phyloP scores from a whole-genome alignment of 2,113 vertebrate species.

The Upupa epops region DNA sequence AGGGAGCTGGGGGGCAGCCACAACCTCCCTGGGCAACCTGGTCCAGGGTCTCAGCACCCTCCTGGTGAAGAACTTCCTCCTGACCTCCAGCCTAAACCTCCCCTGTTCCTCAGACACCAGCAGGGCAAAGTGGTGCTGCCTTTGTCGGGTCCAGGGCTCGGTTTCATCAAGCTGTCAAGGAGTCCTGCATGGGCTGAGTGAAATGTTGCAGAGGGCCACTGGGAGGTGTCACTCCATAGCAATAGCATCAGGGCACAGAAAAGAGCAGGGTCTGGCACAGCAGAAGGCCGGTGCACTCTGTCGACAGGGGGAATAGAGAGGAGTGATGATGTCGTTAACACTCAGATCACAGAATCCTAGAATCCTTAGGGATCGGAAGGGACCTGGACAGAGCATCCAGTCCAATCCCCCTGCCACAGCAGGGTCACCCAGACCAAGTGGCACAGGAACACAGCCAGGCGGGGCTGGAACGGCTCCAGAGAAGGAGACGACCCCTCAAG shows the following conservation, averaged over 20 bases:
- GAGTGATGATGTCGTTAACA: not conserved
- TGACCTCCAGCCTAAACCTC: too few relatives aligned
- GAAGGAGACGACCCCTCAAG: too few relatives aligned
- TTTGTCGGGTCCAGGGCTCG: not conserved
- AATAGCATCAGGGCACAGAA: not conserved
- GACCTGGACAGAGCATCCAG: too few relatives aligned
- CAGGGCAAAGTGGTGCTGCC: not conserved
- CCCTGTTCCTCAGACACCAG: not conserved
- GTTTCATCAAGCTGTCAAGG: not conserved
- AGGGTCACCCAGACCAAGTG: too few relatives aligned
- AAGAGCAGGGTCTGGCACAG: not conserved
- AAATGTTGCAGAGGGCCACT: constrained; percentile 53
- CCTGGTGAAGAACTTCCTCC: not conserved
- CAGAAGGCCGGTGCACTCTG: not conserved
- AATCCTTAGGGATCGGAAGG: too few relatives aligned
- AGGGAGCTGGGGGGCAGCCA: too few relatives aligned
- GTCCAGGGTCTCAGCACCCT: too few relatives aligned
- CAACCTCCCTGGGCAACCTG: too few relatives aligned
- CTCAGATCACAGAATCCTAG: too few relatives aligned
- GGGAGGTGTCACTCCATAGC: constrained; percentile 57
- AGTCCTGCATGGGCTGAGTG: not conserved
- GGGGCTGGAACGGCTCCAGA: too few relatives aligned
- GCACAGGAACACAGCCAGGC: too few relatives aligned
- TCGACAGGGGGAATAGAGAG: not conserved
- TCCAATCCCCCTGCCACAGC: too few relatives aligned